A percentile compares a stretch with the other conserved stretches of the same genome.
These are phyloP conservation scores for Cherax quadricarinatus DNA, from an alignment of 1,140 invertebrate genomes.

Conservation along the genomic window DNA sequence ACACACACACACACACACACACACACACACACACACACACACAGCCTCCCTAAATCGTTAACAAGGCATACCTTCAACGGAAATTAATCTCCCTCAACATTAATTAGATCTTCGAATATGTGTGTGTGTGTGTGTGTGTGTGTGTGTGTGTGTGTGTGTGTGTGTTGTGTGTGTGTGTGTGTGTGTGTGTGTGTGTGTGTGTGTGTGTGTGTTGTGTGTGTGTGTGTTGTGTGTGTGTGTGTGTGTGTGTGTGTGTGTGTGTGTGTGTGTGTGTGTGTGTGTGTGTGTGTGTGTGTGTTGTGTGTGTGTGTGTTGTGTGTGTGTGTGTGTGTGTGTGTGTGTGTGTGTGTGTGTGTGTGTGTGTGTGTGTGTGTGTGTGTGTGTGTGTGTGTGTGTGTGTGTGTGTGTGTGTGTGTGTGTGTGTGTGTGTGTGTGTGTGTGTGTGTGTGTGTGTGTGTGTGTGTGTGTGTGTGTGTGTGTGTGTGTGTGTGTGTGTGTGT, in stretches of 20 bases:
- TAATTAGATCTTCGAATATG: too few relatives aligned
- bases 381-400: background rate
- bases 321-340: too few relatives aligned
- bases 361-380: background rate
- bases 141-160: too few relatives aligned
- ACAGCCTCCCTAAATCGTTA: too few relatives aligned
- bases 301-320: background rate
- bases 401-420: background rate
- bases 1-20: too few relatives aligned
- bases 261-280: conserved; percentile 23
- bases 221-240: conserved; percentile 23
- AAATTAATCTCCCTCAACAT: too few relatives aligned
- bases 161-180: too few relatives aligned
- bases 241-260: conserved; percentile 18
- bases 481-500: background rate
- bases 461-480: background rate
- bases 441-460: conserved; percentile 1
- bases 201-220: background rate
- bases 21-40: too few relatives aligned
- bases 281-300: conserved; percentile 5
- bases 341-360: too few relatives aligned
- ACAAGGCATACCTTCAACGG: too few relatives aligned
- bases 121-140: too few relatives aligned
- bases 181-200: too few relatives aligned
- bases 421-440: conserved; percentile 15